phyloP scores from a whole-genome alignment of 2,888 invertebrate genomes.

The Phragmatobia fuliginosa region DNA sequence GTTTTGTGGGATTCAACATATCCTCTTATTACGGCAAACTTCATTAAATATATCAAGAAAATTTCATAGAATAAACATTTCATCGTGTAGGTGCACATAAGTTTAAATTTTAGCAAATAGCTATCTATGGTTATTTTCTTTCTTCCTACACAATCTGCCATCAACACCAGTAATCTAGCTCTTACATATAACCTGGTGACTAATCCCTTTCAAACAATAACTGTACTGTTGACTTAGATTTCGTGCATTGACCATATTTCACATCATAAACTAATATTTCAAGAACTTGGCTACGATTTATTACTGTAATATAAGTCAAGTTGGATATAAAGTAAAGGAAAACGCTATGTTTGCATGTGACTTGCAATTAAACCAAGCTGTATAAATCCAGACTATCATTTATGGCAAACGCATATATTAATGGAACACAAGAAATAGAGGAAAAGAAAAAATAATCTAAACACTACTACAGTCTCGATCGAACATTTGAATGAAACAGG shows the following conservation, averaged over 20 bases:
- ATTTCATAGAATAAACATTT: neutral
- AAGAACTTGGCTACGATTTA: constrained; percentile 37
- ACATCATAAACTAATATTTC: constrained; percentile 33
- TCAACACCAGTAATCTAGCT: constrained; percentile 13
- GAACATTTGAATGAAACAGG: neutral
- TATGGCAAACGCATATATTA: neutral
- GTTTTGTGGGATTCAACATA: neutral
- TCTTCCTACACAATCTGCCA: neutral
- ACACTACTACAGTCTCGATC: neutral
- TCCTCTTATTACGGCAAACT: neutral
- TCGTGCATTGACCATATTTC: constrained; percentile 31
- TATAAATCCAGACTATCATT: neutral
- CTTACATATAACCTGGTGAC: constrained; percentile 18
- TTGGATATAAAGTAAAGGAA: neutral
- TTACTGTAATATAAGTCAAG: constrained; percentile 25
- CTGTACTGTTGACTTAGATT: constrained; percentile 32
- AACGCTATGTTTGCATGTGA: neutral
- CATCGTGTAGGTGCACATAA: neutral
- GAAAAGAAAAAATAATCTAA: neutral
- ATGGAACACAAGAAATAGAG: neutral
- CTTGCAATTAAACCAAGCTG: neutral
- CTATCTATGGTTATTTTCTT: neutral
- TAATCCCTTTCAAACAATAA: constrained; percentile 26
- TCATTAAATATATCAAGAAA: neutral
- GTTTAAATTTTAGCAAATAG: neutral